Evolutionary conservation across 35 echinoderm and acorn worm genomes (phyloP).

Genomic region (Nesometra sesokonis): DNA sequence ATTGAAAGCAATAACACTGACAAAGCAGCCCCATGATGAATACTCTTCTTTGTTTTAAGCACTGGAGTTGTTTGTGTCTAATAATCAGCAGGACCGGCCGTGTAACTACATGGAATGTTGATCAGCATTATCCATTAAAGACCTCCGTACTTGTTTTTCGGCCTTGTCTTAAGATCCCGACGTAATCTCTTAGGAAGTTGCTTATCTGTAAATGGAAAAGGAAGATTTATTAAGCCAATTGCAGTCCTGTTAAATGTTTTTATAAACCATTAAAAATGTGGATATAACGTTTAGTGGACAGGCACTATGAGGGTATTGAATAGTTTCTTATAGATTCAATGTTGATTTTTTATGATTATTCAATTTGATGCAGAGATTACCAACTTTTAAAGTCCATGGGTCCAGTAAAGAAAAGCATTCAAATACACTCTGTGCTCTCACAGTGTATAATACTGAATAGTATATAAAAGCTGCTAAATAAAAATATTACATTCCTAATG

Average conservation of each 20-base stretch:
- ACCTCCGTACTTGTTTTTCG: background rate
- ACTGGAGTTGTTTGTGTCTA: background rate
- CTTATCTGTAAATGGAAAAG: background rate
- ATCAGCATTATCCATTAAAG: background rate
- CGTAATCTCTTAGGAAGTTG: background rate
- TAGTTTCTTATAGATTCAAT: background rate
- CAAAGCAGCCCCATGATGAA: background rate
- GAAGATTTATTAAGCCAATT: constrained; percentile 1
- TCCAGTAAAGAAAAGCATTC: background rate
- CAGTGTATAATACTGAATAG: too few species aligned
- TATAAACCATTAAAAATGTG: background rate
- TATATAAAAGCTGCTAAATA: too few species aligned
- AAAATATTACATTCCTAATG: too few species aligned
- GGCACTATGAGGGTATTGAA: background rate
- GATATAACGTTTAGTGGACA: background rate
- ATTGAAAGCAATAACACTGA: background rate
- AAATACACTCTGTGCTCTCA: too few species aligned
- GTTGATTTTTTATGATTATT: background rate
- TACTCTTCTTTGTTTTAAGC: background rate
- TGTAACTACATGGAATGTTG: background rate
- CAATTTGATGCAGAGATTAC: background rate
- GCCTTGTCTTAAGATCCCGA: background rate
- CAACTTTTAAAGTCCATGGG: background rate
- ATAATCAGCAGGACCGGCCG: background rate
- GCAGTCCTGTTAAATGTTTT: background rate